Percentiles rank a stretch among this genome's conserved stretches.
Conservation (phyloP, 2,888 invertebrate genomes). For the Lasius fuliginosus region DNA sequence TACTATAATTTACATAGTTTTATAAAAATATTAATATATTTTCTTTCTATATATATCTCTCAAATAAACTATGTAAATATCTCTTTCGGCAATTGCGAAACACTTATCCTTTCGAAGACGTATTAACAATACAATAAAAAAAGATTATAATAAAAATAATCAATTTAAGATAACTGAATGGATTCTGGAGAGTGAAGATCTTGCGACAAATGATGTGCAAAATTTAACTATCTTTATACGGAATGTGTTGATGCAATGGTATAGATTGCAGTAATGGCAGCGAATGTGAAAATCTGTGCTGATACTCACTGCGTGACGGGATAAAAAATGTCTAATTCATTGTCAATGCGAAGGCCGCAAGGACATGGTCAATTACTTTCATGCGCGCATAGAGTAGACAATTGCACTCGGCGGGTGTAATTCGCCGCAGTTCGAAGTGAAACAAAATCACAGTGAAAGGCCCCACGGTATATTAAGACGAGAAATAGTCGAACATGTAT, state of each 20-base stretch:
- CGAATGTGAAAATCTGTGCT: slow-evolving; percentile 50
- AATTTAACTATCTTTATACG: neutral
- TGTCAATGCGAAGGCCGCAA: slow-evolving; percentile 37
- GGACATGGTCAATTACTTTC: slow-evolving; percentile 67
- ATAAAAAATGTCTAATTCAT: slow-evolving; percentile 61
- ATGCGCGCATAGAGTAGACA: slow-evolving; percentile 64
- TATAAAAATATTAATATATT: neutral
- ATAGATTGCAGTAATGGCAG: neutral
- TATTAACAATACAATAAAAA: neutral
- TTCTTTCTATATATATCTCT: neutral
- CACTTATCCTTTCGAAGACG: neutral
- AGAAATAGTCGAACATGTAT: slow-evolving; percentile 83
- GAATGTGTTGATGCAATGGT: slow-evolving; percentile 6
- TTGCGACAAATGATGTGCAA: neutral
- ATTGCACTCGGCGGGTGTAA: slow-evolving; percentile 65
- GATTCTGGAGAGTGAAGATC: neutral
- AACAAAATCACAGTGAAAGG: slow-evolving; percentile 85
- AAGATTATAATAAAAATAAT: neutral
- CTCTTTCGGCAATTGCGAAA: neutral
- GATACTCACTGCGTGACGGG: slow-evolving; percentile 53
- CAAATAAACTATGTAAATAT: neutral
- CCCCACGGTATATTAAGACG: slow-evolving; percentile 84
- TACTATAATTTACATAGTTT: neutral
- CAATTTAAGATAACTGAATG: neutral
- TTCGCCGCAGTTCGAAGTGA: slow-evolving; percentile 69